Percentiles rank a stretch among this genome's conserved stretches.
phyloP scores from a whole-genome alignment of 2,888 invertebrate genomes.

The Lasioglossum pauxillum region DNA sequence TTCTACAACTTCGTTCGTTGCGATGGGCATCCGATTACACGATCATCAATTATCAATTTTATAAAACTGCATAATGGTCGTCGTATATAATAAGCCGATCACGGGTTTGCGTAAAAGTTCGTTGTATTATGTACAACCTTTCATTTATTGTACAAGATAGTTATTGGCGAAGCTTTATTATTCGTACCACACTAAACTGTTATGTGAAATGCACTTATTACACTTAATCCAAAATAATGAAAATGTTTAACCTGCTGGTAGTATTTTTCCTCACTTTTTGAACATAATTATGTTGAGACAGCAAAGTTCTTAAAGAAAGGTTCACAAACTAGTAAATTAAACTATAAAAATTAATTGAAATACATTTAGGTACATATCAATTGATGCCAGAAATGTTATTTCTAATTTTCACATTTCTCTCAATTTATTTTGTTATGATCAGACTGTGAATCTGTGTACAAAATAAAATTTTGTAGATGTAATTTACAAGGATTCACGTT shows the following conservation, averaged over 20 bases:
- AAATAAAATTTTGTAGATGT: too few relatives aligned
- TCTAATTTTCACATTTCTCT: not conserved
- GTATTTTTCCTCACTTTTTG: too few relatives aligned
- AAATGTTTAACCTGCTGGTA: too few relatives aligned
- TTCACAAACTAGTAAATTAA: not conserved
- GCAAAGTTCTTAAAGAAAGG: not conserved
- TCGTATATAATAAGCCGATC: not conserved
- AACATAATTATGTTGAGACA: too few relatives aligned
- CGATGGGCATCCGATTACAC: not conserved
- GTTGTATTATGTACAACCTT: not conserved
- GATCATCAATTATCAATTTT: not conserved
- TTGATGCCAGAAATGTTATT: not conserved
- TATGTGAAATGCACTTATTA: not conserved
- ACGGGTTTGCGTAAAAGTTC: not conserved
- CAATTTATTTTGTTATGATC: not conserved
- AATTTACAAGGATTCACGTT: too few relatives aligned
- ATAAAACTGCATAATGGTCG: not conserved
- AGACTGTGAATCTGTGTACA: not conserved
- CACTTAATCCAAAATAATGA: not conserved
- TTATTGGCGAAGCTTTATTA: not conserved
- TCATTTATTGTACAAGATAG: too few relatives aligned
- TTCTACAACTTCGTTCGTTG: slow-evolving; percentile 7
- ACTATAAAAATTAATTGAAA: not conserved
- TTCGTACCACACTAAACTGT: not conserved
- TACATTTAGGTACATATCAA: not conserved